These are phyloP conservation scores for Chiridota heheva DNA, from an alignment of 35 echinoderm and acorn worm genomes.

Conservation along the genomic window DNA sequence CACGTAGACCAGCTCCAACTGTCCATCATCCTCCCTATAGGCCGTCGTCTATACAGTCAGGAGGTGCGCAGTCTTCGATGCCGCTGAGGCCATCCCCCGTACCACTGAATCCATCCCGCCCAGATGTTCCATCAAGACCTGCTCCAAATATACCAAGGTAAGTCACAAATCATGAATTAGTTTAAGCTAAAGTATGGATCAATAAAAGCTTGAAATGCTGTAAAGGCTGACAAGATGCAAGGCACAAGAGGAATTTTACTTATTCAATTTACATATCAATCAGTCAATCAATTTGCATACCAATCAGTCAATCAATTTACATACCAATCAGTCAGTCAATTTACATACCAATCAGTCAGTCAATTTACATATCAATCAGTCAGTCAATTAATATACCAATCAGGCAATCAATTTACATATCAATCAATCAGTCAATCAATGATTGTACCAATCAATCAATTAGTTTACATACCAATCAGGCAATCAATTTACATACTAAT, in stretches of 20 bases:
- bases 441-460: too few species aligned
- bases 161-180: not conserved
- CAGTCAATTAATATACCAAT: too few species aligned
- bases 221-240: not conserved
- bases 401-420: too few species aligned
- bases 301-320: too few species aligned
- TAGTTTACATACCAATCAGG: too few species aligned
- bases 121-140: conserved; percentile 73
- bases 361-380: too few species aligned
- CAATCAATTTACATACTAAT: too few species aligned
- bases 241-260: not conserved
- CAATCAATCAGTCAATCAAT: too few species aligned
- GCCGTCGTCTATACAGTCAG: conserved; percentile 15
- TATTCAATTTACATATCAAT: not conserved
- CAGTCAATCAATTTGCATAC: not conserved
- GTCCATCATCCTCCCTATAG: conserved; percentile 14
- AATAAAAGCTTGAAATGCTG: too few species aligned
- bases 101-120: conserved; percentile 76
- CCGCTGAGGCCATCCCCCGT: conserved; percentile 59
- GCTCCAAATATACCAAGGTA: conserved; percentile 75
- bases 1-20: too few species aligned
- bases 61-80: conserved; percentile 33
- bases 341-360: too few species aligned
- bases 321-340: too few species aligned
- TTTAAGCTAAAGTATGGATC: not conserved